phyloP scores from a whole-genome alignment of 2,888 invertebrate genomes.

The Euzophera pinguis region DNA sequence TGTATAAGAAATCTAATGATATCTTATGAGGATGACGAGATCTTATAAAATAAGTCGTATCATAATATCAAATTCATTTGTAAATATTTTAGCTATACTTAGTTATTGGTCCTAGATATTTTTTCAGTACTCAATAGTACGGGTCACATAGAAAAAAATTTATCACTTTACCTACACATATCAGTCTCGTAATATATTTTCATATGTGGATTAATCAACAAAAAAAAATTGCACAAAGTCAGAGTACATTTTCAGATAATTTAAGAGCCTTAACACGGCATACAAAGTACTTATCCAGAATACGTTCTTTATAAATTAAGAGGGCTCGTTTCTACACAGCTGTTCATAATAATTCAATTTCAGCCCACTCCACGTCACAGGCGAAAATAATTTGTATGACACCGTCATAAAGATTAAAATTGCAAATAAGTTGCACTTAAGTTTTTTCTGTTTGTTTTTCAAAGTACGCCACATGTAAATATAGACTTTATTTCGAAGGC shows the following conservation, averaged over 20 bases:
- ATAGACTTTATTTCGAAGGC: background rate
- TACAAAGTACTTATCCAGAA: background rate
- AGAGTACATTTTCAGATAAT: background rate
- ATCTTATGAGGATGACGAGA: too few species aligned
- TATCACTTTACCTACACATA: too few species aligned
- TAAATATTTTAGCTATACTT: too few species aligned
- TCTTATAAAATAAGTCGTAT: too few species aligned
- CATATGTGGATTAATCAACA: too few species aligned
- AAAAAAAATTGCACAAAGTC: background rate
- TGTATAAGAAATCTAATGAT: too few species aligned
- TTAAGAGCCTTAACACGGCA: background rate
- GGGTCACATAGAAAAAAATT: too few species aligned
- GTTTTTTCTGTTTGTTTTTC: background rate
- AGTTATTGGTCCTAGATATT: too few species aligned
- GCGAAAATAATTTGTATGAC: background rate
- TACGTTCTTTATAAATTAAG: conserved; percentile 2
- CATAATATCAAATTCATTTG: too few species aligned
- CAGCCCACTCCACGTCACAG: background rate
- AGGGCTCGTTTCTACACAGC: background rate
- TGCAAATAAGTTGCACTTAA: background rate
- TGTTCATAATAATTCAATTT: background rate
- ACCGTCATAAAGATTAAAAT: background rate
- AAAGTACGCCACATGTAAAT: background rate
- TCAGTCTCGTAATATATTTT: too few species aligned
- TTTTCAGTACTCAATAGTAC: too few species aligned